Evolutionary conservation across 2,888 invertebrate species (phyloP), one percentile per base, ranked within the genome.

Genomic region (Phragmatobia fuliginosa): DNA sequence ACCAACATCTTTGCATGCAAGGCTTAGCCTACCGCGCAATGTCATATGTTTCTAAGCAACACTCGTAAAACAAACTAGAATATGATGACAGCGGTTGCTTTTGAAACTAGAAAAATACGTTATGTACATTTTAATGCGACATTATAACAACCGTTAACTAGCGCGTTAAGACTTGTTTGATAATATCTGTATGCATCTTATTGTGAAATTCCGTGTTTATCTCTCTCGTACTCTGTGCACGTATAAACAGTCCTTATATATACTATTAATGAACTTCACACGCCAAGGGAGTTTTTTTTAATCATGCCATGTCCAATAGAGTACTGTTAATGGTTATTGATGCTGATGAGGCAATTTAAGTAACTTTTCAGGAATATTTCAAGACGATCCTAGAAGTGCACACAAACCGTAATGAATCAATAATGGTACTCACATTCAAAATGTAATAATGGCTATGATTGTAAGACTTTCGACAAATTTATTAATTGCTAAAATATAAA

Each of bases 121-220:
- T 88, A 87, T 85, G 81, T 87, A 86, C 90, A 91, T 91, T 90
- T 90, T 88, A 90, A 90, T 91, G 89, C 75, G 83, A 83, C 83
- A 89, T 90, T 90, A 89, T 83, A 87, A 84, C 80, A 79, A 88
- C 86, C 84, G 88, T 88, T 88, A 86, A 86, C 83, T 84, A 87
- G 73, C 81, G 78, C 73, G 79, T 81, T 85, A 80, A 77, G 81
- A 81, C 81, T 81, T 75, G 82, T 83, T 84, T 85, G 86, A 87
- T 86, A 83, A 85, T 86, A 86, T 86, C 83, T 83, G 73, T 52
- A 76, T 76, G 72, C 78, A 75, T 70, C 71, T 69, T 69, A 77
- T 78, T 73, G 79, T 84, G 75, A 76, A 82, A 73, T 74, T 70
- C 79, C 77, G 81, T 83, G 83, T 83, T 85, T 82, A 58, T 52